phyloP scores from a whole-genome alignment of 2,113 vertebrate genomes.

The Chaenogobius annularis region DNA sequence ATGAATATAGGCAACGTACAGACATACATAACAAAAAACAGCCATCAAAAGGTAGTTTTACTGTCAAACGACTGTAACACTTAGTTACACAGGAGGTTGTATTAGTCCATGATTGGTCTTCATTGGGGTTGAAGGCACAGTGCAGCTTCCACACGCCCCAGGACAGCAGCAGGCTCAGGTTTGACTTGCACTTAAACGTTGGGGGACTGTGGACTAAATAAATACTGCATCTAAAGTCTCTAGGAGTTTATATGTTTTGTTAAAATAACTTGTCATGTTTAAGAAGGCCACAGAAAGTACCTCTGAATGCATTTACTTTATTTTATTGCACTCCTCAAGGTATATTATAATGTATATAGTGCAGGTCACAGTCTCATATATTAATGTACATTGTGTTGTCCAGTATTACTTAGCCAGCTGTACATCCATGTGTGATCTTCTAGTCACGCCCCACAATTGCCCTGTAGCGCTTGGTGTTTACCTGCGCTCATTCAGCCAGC shows the following conservation, averaged over 20 bases:
- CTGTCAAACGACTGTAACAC: no score
- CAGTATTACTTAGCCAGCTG: constrained; percentile 19
- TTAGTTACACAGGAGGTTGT: not conserved
- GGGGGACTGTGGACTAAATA: not conserved
- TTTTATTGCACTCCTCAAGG: no score
- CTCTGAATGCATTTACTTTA: no score
- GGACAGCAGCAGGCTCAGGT: not conserved
- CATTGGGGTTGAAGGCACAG: not conserved
- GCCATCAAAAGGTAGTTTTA: no score
- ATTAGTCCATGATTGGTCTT: not conserved
- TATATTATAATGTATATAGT: no score
- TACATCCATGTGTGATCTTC: constrained; percentile 46
- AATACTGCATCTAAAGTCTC: not conserved
- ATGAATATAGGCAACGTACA: no score
- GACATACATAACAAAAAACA: no score
- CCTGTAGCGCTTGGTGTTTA: constrained; percentile 53
- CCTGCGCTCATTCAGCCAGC: constrained; percentile 46
- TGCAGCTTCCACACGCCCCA: not conserved
- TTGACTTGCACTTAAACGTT: not conserved
- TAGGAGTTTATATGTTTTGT: not conserved
- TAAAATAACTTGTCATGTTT: no score
- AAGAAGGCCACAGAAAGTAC: no score
- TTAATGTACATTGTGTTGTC: not conserved
- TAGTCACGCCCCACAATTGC: constrained; percentile 52
- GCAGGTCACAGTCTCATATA: not conserved